Evolutionary conservation across 2,113 vertebrate species (phyloP), one percentile per base, ranked within the genome.

Genomic region (Datnioides undecimradiatus): DNA sequence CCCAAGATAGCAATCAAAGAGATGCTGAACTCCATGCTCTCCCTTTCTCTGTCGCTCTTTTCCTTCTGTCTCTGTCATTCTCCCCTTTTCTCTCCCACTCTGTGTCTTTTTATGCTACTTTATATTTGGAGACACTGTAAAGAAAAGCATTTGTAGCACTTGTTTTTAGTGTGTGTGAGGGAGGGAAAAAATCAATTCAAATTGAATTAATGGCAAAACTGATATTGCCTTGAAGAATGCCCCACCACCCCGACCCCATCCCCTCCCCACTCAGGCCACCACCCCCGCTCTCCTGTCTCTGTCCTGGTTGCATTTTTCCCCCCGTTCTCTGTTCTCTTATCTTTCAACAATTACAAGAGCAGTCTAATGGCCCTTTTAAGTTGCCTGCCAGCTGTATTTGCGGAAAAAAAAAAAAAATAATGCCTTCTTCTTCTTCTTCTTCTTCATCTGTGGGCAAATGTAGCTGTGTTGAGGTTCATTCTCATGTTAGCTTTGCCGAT

Each of bases 1-100:
- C 94, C 92, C 91, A 87, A 96, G 95, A 95, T 95, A 96, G 93
- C 94, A 97, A 96, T 97, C 96, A 97, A 95, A 96, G 93, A 91
- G 93, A 94, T 91, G 89, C 83, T 88, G 91, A 88, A 92, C 93
- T 90, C 86, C 76, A 80, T 75, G 79, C 54, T 85, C 82, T 85
- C 82, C 45, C 77, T 85, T 77, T 87, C 79, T 83, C n/a, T 74
- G 62, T 80, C 19, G 83, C 79, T 81, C 62, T 82, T 78, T 19
- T 75, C 68, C 57, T 65, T 63, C 58, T 80, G 52, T 76, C 27
- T 72, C 51, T 59, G 38, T 71, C 43, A 64, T 73, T 75, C 51
- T 31, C 34, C 69, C 34, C 16, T 17, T 58, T 21, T 49, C 63
- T 68, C 65, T 19, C 51, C 41, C 63, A 38, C n/a, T 46, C 43